phyloP scores from a whole-genome alignment of 2,113 vertebrate genomes.

The Petrocephalus zakoni region DNA sequence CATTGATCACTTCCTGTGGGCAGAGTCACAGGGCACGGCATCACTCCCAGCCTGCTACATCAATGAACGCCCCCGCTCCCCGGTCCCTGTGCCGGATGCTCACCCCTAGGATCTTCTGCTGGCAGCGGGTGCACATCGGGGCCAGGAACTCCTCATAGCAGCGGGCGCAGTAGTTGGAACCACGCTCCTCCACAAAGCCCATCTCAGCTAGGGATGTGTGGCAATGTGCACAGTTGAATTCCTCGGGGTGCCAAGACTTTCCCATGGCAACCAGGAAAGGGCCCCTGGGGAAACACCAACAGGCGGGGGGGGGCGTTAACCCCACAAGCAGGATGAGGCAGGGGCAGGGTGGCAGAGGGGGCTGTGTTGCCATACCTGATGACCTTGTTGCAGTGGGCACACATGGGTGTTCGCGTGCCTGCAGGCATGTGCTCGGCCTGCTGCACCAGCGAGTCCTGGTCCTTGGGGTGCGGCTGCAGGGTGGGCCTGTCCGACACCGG shows the following conservation, averaged over 20 bases:
- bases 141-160: conserved; percentile 96
- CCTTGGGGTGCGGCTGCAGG: conserved; percentile 59
- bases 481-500: conserved; percentile 41
- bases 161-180: conserved; percentile 76
- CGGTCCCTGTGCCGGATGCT: conserved; percentile 40
- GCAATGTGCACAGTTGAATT: conserved; percentile 89
- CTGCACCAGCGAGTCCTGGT: conserved; percentile 82
- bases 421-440: conserved; percentile 91
- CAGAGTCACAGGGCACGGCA: background rate
- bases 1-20: conserved; percentile 90
- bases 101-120: conserved; percentile 90
- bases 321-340: too few relatives aligned
- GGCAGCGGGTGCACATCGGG: conserved; percentile 79
- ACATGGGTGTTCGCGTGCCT: conserved; percentile 89
- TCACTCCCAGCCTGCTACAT: background rate
- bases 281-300: conserved; percentile 64
- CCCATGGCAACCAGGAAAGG: conserved; percentile 94
- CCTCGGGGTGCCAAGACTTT: conserved; percentile 95
- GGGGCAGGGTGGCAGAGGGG: background rate
- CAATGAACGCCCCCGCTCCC: background rate
- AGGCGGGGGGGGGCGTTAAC: background rate
- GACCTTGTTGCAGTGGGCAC: conserved; percentile 79
- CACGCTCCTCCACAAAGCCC: conserved; percentile 91
- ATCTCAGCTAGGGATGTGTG: conserved; percentile 78
- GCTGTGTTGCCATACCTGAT: conserved; percentile 71